Evolutionary conservation across 2,888 invertebrate genomes (phyloP), one percentile per base, ranked within the genome.

Genomic region (Allacma fusca): DNA sequence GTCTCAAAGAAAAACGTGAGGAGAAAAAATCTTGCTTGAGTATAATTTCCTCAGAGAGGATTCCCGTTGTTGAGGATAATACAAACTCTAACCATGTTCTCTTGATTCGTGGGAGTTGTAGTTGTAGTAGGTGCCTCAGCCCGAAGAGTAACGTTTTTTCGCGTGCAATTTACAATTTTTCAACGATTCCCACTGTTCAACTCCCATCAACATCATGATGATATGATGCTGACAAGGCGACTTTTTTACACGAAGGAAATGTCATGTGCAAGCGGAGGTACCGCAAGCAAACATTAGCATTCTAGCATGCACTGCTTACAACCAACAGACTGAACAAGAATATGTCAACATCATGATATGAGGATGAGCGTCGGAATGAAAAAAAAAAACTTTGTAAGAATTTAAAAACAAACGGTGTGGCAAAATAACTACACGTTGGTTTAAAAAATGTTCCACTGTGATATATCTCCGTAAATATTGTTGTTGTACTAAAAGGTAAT

Each of bases 101-200:
- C 9, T 34, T 34, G 9, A 34, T 34, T 34, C 34, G 34, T 34
- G 34, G 34, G 34, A 34, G 34, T 34, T 7, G 34, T 34, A 34
- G 34, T 34, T 50, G 50, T 5, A 50, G 19, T 50, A 13, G 2
- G 50, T 2, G 19, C 19, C 19, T 50, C 2, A 19, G 50, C 50
- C 16, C 50, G n/a, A 2, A 2, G 16, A 2, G n/a, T 50, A 50
- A n/a, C 50, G 16, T 16, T 50, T 50, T 50, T 50, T 50, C 2
- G 50, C 50, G 50, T 50, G 50, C 50, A 50, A 16, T 50, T 50
- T n/a, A 50, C n/a, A 50, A 50, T 50, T 50, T 16, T 50, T 50
- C 50, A 16, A 50, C 50, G 16, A 50, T 50, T 50, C 50, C 50
- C 50, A 50, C 50, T n/a, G 50, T 16, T 50, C 40, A 40, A 40